Base-by-base conservation (phyloP, 1,140 invertebrate species). In the Apis mellifera region DNA sequence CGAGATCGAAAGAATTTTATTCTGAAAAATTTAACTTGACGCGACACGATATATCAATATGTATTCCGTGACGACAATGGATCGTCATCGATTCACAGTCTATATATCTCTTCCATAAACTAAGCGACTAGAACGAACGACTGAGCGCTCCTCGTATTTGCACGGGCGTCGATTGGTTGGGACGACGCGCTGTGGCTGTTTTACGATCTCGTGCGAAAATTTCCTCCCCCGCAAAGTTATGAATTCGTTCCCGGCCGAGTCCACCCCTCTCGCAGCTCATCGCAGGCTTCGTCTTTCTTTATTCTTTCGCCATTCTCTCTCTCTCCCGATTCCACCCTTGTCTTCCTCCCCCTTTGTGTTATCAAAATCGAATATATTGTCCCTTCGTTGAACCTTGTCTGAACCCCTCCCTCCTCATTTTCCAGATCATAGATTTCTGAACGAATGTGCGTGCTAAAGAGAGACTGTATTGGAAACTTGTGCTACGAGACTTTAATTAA, bases 141-240 rank as follows among this genome's bases (percentile, higher is more conserved):
- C 55, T 65, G 65, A 64, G 69, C 71, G 64, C 17, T 42, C 12
- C 64, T 52, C 64, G 79, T 86, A 83, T 86, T 86, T 77, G 76
- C 72, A 52, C 60, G 69, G 5, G 17, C 83, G 82, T 73, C 86
- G 85, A 86, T 87, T 87, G 86, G 85, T 64, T 78, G 68, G 68
- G 82, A 62, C n/a, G 68, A 69, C 87, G 84, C 78, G 84, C 59
- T 65, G 73, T 42, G 77, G 73, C 76, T 69, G 66, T 84, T 91
- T 90, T 91, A 91, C 75, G 86, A 86, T 78, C 78, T 50, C 55
- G 77, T 86, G 88, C 88, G 88, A 90, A 55, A 90, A 90, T 90
- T 90, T 87, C 85, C 89, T 78, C 84, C 69, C 81, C 82, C 80
- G 84, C 90, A 84, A 90, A 90, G 77, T 90, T 90, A 90, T 90